Evolutionary conservation across 2,888 invertebrate genomes (phyloP), one percentile per base, ranked within the genome.

Genomic region (Anodontia alba): DNA sequence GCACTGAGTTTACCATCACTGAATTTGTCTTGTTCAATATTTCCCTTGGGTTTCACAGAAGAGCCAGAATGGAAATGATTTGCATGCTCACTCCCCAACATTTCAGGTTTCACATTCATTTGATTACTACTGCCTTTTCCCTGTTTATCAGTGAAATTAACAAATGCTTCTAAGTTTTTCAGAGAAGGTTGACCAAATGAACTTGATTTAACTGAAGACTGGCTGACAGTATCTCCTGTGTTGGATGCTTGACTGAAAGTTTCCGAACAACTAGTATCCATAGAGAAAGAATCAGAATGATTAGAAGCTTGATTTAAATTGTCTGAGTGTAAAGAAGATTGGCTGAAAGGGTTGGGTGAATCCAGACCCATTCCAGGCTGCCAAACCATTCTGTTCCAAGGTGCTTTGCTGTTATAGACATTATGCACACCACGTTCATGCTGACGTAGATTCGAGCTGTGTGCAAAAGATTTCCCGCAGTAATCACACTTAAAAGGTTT

Each of bases 391-490:
- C 23, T 57, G 15, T 57, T 57, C 67, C 67, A 67, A 1, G 67
- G 67, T 7, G 67, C n/a, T 17, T 38, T 67, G 38, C 38, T 36
- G 67, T 67, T 36, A 36, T 38, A 67, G 23, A 83, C 31, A 31
- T 83, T 81, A 36, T 83, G 86, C 26, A 83, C 82, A 43, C 82
- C 85, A 46, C 82, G 78, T 62, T 85, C 82, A 66, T 85, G 85
- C 57, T 80, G 80, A 23, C 74, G 67, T 33, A 85, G 66, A 33
- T 82, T 83, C 23, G 82, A 83, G 51, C 82, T 83, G 42, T 85
- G 85, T 17, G 82, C 80, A 57, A 85, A 85, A 33, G 69, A 51
- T 26, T 85, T 85, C 12, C 76, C 78, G 71, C 85, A 85, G 7
- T 78, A 54, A 17, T 74, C 62, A 69, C 85, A 85, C n/a, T 68